Percentiles rank a stretch among this genome's conserved stretches.
Conservation (phyloP, 2,113 vertebrate species). For the Hemiscyllium ocellatum region DNA sequence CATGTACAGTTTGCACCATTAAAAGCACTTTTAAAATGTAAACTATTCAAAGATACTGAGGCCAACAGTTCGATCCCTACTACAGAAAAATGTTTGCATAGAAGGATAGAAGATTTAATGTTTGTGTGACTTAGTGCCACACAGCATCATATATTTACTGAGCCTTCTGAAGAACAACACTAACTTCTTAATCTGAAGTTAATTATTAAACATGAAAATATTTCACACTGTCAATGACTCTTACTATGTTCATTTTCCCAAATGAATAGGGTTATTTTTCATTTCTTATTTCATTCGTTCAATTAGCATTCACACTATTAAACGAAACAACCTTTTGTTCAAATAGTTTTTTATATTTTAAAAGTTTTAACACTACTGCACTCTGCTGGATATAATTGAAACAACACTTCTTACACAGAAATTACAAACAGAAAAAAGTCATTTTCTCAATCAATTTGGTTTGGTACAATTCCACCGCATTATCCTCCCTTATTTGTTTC, state of each 20-base stretch:
- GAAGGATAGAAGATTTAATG: background rate
- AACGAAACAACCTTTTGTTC: background rate
- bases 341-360: background rate
- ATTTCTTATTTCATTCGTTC: background rate
- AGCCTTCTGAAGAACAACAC: background rate
- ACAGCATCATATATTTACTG: too few relatives aligned
- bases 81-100: background rate
- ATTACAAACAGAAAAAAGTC: background rate
- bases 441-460: background rate
- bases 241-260: background rate
- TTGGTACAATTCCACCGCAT: background rate
- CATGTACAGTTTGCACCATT: background rate
- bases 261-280: background rate
- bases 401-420: background rate
- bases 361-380: background rate
- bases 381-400: slow-evolving; percentile 18
- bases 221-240: background rate
- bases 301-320: background rate
- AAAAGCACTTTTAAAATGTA: background rate
- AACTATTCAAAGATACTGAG: background rate
- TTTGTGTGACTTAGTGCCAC: background rate
- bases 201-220: background rate
- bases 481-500: background rate
- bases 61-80: background rate
- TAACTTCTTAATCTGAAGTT: background rate